Evolutionary conservation across 1,140 invertebrate genomes (phyloP).

Genomic region (Penaeus vannamei): DNA sequence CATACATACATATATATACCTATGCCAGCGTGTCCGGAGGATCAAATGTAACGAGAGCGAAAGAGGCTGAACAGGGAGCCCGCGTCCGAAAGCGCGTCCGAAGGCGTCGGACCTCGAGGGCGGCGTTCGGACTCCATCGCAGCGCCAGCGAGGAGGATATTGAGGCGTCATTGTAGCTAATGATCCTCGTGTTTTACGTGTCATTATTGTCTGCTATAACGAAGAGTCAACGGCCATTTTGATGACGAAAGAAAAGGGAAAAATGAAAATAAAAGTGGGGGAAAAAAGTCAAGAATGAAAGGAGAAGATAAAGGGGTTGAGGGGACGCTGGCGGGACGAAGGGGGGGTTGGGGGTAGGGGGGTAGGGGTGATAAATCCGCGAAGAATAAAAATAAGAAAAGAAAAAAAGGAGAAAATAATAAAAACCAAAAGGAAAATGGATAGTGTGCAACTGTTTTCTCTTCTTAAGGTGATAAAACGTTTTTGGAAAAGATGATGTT

Average conservation of each 20-base stretch:
- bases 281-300: not conserved
- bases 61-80: not conserved
- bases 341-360: not conserved
- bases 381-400: too few relatives aligned
- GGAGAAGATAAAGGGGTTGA: not conserved
- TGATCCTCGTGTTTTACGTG: constrained; percentile 17
- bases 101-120: not conserved
- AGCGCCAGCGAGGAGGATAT: too few relatives aligned
- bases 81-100: too few relatives aligned
- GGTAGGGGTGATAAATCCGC: not conserved
- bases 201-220: not conserved
- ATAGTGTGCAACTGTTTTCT: too few relatives aligned
- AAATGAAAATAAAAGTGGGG: not conserved
- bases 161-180: constrained; percentile 9
- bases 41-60: not conserved
- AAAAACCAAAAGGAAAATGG: too few relatives aligned
- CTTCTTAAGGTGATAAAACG: too few relatives aligned
- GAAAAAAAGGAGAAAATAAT: too few relatives aligned
- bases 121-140: too few relatives aligned
- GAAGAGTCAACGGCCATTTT: constrained; percentile 1
- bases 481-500: too few relatives aligned
- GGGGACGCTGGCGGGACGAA: not conserved
- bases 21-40: too few relatives aligned
- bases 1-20: not conserved
- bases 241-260: not conserved